Evolutionary conservation across 2,113 vertebrate species (phyloP).

Genomic region (Nibea coibor): DNA sequence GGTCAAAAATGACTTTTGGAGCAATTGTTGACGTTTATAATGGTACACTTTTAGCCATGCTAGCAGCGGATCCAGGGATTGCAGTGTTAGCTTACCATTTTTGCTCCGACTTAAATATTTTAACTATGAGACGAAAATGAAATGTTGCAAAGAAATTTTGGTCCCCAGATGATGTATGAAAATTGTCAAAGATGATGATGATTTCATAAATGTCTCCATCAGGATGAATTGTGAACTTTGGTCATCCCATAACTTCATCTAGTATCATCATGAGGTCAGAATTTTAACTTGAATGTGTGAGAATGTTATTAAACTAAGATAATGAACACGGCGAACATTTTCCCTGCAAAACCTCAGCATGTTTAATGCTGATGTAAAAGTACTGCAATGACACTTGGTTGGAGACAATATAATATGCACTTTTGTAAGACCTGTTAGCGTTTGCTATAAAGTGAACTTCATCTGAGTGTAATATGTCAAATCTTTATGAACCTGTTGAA

Average conservation of each 20-base stretch:
- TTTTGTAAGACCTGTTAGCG: too few species aligned
- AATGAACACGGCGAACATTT: too few species aligned
- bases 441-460: too few species aligned
- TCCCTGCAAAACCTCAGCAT: too few species aligned
- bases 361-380: too few species aligned
- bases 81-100: background rate
- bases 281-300: background rate
- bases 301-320: background rate
- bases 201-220: too few species aligned
- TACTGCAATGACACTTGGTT: too few species aligned
- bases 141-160: background rate
- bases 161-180: background rate
- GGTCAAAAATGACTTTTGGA: background rate
- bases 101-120: background rate
- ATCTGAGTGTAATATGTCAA: too few species aligned
- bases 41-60: background rate
- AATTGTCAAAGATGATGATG: background rate
- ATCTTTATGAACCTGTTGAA: background rate
- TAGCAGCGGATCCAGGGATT: background rate
- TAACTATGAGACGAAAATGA: background rate
- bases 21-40: background rate
- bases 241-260: background rate
- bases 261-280: background rate
- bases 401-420: too few species aligned
- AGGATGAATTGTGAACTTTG: background rate